Evolutionary conservation across 64 coral and sea anemone genomes (phyloP), one percentile per base, ranked within the genome.

Genomic region (Stichodactyla mertensii): DNA sequence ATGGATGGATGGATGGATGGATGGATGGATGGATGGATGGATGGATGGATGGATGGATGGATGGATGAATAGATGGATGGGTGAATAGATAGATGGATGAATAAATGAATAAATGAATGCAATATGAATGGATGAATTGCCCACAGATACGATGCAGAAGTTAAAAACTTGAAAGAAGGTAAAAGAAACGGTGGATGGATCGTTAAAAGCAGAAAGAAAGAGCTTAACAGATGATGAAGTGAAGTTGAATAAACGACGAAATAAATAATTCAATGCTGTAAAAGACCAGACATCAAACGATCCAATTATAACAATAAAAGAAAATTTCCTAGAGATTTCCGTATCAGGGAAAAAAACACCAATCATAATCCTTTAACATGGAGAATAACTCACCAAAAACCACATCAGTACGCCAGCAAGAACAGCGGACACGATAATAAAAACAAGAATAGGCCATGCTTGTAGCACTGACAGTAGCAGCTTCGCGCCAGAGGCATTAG

Each of bases 321-420:
- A 74, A 74, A 31, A 9, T n/a, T 66, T 6, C 22, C 13, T 16
- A 5, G 18, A 61, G 0, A 45, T 45, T 2, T 16, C 13, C 13
- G 59, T 16, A 13, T 62, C 14, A 24, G 19, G 19, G 19, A 69
- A 74, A 74, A 74, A 74, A 36, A 31, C 7, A 13, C 2, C 4
- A 28, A 31, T 9, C 9, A 58, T 11, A 58, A 58, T 45, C 36
- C 36, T 45, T 45, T 45, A 45, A 45, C 36, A 45, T 45, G 36
- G 36, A 45, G 36, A 66, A 66, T n/a, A 81, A 52, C 92, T 91
- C 82, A 99, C 93, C 88, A 93, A 79, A 55, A 95, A 79, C 97
- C 97, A 99, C 74, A 99, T 99, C 11, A 99, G 54, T 58, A 99
- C 87, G 18, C 97, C 97, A 31, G 93, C 91, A n/a, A 95, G 58